phyloP scores from a whole-genome alignment of 1,140 invertebrate genomes.

The Bombus breviceps region DNA sequence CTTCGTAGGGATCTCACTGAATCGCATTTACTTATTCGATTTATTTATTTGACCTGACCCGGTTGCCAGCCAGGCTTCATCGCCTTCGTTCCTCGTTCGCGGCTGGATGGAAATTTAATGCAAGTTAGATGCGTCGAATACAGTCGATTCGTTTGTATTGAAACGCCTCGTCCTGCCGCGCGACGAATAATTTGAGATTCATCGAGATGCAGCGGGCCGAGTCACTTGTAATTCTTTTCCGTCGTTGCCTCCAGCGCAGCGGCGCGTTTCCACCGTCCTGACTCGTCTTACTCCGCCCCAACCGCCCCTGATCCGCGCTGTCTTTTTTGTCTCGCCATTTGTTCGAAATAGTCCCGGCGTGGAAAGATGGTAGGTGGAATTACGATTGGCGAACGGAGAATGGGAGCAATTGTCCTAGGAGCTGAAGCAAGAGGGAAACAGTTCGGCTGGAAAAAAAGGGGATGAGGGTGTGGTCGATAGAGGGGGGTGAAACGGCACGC shows the following conservation, averaged over 20 bases:
- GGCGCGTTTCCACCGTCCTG: slow-evolving; percentile 29
- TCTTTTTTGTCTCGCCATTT: slow-evolving; percentile 75
- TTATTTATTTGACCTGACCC: slow-evolving; percentile 22
- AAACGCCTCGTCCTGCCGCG: slow-evolving; percentile 23
- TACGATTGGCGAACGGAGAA: slow-evolving; percentile 41
- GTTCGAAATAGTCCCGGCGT: slow-evolving; percentile 71
- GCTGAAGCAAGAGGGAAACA: slow-evolving; percentile 32
- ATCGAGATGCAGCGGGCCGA: slow-evolving; percentile 78
- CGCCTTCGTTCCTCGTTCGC: background rate
- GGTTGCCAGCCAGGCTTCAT: background rate
- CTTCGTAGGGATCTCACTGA: background rate
- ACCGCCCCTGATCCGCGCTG: slow-evolving; percentile 36
- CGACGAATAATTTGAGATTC: slow-evolving; percentile 81
- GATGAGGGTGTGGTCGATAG: slow-evolving; percentile 15
- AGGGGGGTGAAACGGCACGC: slow-evolving; percentile 10
- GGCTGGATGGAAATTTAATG: slow-evolving; percentile 28
- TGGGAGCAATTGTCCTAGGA: slow-evolving; percentile 25
- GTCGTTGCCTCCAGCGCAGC: slow-evolving; percentile 61
- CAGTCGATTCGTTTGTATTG: slow-evolving; percentile 33
- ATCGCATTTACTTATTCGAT: slow-evolving; percentile 37
- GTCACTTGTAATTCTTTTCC: slow-evolving; percentile 82
- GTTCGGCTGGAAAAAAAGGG: background rate
- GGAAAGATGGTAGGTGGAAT: slow-evolving; percentile 56
- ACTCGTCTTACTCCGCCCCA: slow-evolving; percentile 49
- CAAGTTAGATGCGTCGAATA: slow-evolving; percentile 26